Evolutionary conservation across 2,888 invertebrate genomes (phyloP).

Genomic region (Hydrotaea cyrtoneurina): DNA sequence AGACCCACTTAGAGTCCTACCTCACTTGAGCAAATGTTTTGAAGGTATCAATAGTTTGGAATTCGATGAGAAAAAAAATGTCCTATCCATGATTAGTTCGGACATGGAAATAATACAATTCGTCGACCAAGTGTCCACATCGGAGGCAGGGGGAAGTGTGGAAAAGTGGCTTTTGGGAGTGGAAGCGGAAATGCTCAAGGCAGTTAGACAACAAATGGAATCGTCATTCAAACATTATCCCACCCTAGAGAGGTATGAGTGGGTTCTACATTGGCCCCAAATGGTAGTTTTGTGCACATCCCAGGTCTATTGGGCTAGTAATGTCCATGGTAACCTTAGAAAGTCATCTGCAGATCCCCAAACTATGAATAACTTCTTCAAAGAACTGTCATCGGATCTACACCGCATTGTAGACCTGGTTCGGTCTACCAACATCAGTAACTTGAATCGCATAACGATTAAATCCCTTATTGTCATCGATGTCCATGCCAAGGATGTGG

Average conservation of each 20-base stretch:
- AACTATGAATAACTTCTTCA: conserved; percentile 81
- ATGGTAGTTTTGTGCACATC: conserved; percentile 84
- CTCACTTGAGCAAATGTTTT: conserved; percentile 86
- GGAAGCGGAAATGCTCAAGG: conserved; percentile 84
- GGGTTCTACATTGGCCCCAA: conserved; percentile 84
- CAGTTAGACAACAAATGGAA: conserved; percentile 81
- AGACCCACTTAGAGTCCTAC: conserved; percentile 83
- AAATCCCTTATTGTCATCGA: conserved; percentile 87
- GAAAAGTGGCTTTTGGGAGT: conserved; percentile 86
- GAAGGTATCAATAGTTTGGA: conserved; percentile 84
- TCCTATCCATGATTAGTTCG: conserved; percentile 84
- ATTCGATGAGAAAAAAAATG: conserved; percentile 82
- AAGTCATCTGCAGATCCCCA: conserved; percentile 78
- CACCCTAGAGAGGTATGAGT: conserved; percentile 80
- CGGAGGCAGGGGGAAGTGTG: conserved; percentile 83
- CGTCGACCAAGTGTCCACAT: conserved; percentile 81
- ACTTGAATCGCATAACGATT: conserved; percentile 84
- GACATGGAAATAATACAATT: conserved; percentile 84
- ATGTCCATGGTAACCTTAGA: conserved; percentile 83
- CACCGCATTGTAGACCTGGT: conserved; percentile 83
- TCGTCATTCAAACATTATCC: conserved; percentile 80
- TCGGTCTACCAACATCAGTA: conserved; percentile 83
- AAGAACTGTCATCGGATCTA: conserved; percentile 81
- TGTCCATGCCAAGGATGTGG: conserved; percentile 87
- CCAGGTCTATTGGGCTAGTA: conserved; percentile 86